Evolutionary conservation across 2,797 vertebrate genomes (phyloP).

Genomic region (Falco berigora): DNA sequence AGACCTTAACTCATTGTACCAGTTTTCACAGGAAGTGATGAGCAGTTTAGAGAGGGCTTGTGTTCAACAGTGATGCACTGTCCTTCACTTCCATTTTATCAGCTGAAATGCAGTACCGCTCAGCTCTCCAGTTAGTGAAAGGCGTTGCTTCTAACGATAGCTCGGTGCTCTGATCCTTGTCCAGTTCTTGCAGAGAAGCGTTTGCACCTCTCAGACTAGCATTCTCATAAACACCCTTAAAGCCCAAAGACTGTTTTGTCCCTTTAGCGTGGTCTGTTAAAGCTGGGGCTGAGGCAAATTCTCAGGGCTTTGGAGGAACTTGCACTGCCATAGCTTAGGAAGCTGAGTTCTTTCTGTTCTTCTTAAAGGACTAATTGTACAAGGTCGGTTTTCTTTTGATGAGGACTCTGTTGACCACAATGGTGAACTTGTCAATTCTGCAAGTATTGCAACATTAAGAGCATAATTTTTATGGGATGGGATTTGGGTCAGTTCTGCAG

Average conservation of each 20-base stretch:
- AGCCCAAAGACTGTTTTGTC: background rate
- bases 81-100: background rate
- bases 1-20: background rate
- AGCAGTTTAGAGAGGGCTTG: background rate
- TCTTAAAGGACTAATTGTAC: background rate
- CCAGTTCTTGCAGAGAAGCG: background rate
- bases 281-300: background rate
- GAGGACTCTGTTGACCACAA: background rate
- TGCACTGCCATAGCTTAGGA: background rate
- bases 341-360: background rate
- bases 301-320: accelerated
- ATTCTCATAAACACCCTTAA: background rate
- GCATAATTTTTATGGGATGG: background rate
- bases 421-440: background rate
- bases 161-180: background rate
- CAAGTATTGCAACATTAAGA: background rate
- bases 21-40: background rate
- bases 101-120: background rate
- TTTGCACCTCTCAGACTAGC: background rate
- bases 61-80: background rate
- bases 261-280: background rate
- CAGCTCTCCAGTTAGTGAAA: background rate
- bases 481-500: background rate
- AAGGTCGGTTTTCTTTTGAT: background rate
- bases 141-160: background rate